A percentile compares a stretch with the other conserved stretches of the same genome.
Conservation (phyloP, 1,140 invertebrate genomes). For the Drosophila triauraria region DNA sequence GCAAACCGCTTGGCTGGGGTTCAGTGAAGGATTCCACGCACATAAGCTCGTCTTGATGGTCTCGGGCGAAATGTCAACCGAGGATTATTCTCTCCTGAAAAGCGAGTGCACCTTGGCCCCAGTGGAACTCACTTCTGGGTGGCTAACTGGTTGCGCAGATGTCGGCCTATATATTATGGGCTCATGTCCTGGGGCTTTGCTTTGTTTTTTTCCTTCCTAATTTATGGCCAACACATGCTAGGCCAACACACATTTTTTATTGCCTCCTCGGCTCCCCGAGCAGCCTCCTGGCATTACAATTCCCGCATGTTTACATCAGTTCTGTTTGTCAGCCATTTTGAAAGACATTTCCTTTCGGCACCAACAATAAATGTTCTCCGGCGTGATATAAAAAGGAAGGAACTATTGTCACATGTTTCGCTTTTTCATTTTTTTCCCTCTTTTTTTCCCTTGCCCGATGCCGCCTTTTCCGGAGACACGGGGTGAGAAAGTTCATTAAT, state of each 20-base stretch:
- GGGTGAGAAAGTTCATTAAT: conserved; percentile 66
- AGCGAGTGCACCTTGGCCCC: conserved; percentile 12
- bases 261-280: not conserved
- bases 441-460: not conserved
- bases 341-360: conserved; percentile 60
- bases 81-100: conserved; percentile 40
- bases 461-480: conserved; percentile 14
- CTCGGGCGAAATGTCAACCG: conserved; percentile 47
- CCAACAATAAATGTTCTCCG: conserved; percentile 44
- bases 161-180: conserved; percentile 25
- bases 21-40: conserved; percentile 19
- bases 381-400: conserved; percentile 46
- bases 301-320: conserved; percentile 47
- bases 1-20: conserved; percentile 11
- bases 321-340: conserved; percentile 52
- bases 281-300: conserved; percentile 10
- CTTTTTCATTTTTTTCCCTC: conserved; percentile 5
- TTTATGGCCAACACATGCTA: conserved; percentile 48
- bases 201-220: conserved; percentile 42
- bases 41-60: conserved; percentile 39
- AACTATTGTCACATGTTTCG: conserved; percentile 65
- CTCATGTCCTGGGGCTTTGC: conserved; percentile 26
- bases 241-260: conserved; percentile 50
- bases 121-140: conserved; percentile 6
- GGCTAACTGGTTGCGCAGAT: conserved; percentile 13